Conservation (phyloP, 2,888 invertebrate genomes). For the Chesias legatella region DNA sequence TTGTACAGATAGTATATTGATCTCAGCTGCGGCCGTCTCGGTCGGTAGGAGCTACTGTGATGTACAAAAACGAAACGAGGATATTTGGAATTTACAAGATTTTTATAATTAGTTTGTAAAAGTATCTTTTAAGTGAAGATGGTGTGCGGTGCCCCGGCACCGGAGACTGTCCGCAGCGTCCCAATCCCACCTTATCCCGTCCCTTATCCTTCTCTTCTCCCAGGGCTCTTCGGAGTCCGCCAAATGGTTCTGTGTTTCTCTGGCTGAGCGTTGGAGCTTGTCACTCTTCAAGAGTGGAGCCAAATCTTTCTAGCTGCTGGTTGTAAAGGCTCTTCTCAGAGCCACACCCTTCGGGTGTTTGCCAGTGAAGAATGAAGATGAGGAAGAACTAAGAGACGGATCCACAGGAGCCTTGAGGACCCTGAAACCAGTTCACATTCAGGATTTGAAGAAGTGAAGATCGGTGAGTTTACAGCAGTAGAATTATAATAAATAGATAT, state of each 20-base stretch:
- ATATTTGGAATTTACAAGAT: slow-evolving; percentile 80
- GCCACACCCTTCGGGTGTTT: not conserved
- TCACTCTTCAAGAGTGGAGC: slow-evolving; percentile 46
- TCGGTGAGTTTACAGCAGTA: too few species aligned
- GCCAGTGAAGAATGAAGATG: not conserved
- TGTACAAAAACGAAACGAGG: slow-evolving; percentile 73
- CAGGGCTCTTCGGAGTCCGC: slow-evolving; percentile 62
- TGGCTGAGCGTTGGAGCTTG: slow-evolving; percentile 27
- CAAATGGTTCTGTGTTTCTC: slow-evolving; percentile 55
- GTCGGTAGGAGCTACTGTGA: slow-evolving; percentile 71
- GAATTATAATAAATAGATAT: too few species aligned
- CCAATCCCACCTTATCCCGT: slow-evolving; percentile 48
- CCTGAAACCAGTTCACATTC: not conserved
- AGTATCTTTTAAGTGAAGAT: slow-evolving; percentile 72
- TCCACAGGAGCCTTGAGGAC: not conserved
- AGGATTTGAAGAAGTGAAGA: too few species aligned
- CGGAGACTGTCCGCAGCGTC: slow-evolving; percentile 60
- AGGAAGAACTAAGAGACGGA: not conserved
- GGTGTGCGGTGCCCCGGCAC: slow-evolving; percentile 51
- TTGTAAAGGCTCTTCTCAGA: not conserved
- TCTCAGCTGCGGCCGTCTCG: slow-evolving; percentile 70
- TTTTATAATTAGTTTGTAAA: slow-evolving; percentile 79
- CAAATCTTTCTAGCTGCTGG: slow-evolving; percentile 12
- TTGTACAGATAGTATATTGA: slow-evolving; percentile 74
- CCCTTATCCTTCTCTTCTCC: slow-evolving; percentile 50